Percentiles rank a stretch among this genome's conserved stretches.
Conservation (phyloP, 1,140 invertebrate genomes). For the Battus philenor region DNA sequence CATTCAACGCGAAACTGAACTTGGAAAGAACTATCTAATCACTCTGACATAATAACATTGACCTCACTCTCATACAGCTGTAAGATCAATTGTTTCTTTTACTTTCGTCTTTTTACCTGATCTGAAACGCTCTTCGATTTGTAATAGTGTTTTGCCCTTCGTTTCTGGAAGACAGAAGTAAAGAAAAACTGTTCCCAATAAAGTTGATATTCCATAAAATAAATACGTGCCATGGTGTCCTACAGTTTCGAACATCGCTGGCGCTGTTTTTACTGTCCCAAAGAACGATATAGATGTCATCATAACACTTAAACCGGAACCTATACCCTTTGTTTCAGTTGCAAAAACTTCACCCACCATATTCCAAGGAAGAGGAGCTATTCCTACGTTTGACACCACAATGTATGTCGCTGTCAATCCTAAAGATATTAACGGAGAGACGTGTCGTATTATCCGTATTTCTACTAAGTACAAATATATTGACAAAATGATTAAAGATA, state of each 20-base stretch:
- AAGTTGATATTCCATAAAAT: slow-evolving; percentile 78
- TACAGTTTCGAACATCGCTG: slow-evolving; percentile 72
- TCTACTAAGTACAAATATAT: slow-evolving; percentile 61
- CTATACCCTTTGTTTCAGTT: slow-evolving; percentile 70
- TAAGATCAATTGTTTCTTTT: slow-evolving; percentile 20
- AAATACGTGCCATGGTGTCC: slow-evolving; percentile 78
- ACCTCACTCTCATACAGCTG: slow-evolving; percentile 4
- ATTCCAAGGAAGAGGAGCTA: slow-evolving; percentile 77
- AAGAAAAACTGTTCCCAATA: slow-evolving; percentile 78
- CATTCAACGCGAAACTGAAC: slow-evolving; percentile 8
- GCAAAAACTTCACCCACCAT: slow-evolving; percentile 77
- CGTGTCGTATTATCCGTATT: slow-evolving; percentile 36
- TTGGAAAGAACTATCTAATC: slow-evolving; percentile 18
- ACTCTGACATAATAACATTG: slow-evolving; percentile 11
- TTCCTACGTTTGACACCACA: slow-evolving; percentile 63
- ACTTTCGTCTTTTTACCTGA: slow-evolving; percentile 33
- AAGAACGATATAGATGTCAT: slow-evolving; percentile 80
- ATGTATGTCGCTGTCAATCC: slow-evolving; percentile 61
- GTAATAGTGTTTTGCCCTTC: slow-evolving; percentile 80
- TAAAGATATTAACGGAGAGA: slow-evolving; percentile 51
- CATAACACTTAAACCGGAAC: slow-evolving; percentile 77
- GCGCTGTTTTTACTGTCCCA: slow-evolving; percentile 79
- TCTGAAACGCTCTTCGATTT: slow-evolving; percentile 77
- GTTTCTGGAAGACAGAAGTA: slow-evolving; percentile 82
- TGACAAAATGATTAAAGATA: slow-evolving; percentile 72